Conservation (phyloP, 2,797 vertebrate genomes). For the Hemitrygon akajei region DNA sequence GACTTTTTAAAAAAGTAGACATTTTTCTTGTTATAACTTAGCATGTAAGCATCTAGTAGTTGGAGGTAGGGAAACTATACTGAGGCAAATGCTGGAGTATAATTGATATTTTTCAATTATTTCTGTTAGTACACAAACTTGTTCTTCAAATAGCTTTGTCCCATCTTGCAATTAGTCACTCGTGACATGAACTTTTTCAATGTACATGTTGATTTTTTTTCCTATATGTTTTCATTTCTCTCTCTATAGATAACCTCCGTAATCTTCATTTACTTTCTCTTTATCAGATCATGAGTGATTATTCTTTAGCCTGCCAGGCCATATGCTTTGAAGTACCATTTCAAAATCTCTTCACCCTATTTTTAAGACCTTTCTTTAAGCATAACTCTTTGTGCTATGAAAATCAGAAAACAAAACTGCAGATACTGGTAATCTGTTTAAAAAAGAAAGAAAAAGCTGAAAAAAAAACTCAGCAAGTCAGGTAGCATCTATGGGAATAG, state of each 20-base stretch:
- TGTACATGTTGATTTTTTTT: neutral
- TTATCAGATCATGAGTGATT: no score
- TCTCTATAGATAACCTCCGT: neutral
- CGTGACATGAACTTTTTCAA: neutral
- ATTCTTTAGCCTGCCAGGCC: neutral
- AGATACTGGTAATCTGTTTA: no score
- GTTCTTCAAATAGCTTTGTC: neutral
- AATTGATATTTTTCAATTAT: neutral
- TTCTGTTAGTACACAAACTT: neutral
- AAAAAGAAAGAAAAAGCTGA: no score
- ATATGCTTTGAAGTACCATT: neutral
- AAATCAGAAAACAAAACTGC: no score
- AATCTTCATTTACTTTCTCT: neutral
- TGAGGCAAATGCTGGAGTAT: neutral
- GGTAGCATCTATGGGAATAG: no score
- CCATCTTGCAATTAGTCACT: neutral
- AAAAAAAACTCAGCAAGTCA: no score
- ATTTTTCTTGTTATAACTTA: neutral
- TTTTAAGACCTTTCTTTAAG: neutral
- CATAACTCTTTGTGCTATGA: neutral
- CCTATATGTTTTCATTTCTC: neutral
- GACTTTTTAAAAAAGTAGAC: neutral
- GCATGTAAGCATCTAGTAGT: neutral
- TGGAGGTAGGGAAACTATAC: no score
- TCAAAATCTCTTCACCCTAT: neutral